Conservation (phyloP, 2,797 vertebrate species). For the Chloroceryle amazona region DNA sequence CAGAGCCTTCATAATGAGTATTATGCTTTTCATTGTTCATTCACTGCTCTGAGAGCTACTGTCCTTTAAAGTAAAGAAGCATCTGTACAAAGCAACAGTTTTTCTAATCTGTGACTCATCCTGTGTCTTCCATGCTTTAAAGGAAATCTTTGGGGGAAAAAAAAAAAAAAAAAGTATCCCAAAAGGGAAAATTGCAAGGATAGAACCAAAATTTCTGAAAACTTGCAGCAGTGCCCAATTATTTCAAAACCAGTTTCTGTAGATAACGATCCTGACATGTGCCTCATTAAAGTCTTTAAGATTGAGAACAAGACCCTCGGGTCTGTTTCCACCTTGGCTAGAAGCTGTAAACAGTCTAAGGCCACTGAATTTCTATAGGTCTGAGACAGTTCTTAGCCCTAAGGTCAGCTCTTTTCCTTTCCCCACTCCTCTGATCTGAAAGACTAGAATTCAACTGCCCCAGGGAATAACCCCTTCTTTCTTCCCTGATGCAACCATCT, state of each 20-base stretch:
- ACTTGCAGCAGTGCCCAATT: neutral
- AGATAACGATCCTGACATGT: neutral
- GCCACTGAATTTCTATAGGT: neutral
- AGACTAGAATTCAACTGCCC: neutral
- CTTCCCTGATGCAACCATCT: neutral
- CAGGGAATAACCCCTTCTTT: neutral
- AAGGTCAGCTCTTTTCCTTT: neutral
- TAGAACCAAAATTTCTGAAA: neutral
- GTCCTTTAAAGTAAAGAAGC: neutral
- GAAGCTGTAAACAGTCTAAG: neutral
- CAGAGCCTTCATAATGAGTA: neutral
- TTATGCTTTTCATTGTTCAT: neutral
- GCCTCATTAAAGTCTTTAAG: neutral
- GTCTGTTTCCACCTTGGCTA: neutral
- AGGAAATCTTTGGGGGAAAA: neutral
- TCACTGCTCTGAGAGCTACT: neutral
- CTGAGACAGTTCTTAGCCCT: neutral
- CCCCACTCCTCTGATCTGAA: neutral
- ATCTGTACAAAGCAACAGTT: neutral
- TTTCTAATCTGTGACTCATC: neutral
- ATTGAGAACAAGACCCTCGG: accelerated
- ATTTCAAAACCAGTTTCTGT: neutral
- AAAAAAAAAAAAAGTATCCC: neutral
- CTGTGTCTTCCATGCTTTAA: neutral
- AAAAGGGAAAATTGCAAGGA: neutral